Evolutionary conservation across 2,797 vertebrate species (phyloP).

Genomic region (Falco berigora): DNA sequence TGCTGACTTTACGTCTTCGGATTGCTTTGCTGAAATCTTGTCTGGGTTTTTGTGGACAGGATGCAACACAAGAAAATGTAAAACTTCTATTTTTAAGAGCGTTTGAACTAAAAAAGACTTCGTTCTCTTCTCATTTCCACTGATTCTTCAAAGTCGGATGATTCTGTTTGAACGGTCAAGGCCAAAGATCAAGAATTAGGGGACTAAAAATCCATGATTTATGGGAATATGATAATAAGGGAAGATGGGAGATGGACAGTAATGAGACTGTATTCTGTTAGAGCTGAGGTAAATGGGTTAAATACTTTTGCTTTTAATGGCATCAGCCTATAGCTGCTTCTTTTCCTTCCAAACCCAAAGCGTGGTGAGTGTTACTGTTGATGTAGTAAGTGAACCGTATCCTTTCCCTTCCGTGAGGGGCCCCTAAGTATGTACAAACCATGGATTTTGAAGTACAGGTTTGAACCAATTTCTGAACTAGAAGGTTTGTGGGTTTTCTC

Average conservation of each 20-base stretch:
- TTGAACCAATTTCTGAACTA: neutral
- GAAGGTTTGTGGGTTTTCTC: neutral
- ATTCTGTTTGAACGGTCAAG: neutral
- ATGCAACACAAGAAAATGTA: neutral
- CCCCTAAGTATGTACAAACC: neutral
- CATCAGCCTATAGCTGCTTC: neutral
- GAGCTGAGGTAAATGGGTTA: neutral
- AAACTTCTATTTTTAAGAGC: neutral
- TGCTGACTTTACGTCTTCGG: neutral
- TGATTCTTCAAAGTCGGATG: neutral
- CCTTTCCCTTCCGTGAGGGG: neutral
- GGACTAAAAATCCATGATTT: neutral
- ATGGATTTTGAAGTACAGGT: neutral
- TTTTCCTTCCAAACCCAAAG: neutral
- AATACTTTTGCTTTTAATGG: neutral
- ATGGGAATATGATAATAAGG: neutral
- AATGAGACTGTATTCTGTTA: neutral
- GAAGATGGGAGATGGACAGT: neutral
- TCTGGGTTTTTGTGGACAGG: neutral
- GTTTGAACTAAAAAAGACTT: neutral
- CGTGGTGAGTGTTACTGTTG: neutral
- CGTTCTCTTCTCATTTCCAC: neutral
- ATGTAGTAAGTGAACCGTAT: neutral
- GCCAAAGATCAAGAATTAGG: neutral
- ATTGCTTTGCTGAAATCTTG: neutral